phyloP scores from a whole-genome alignment of 2,797 vertebrate species.

The Enteromius argenteus region DNA sequence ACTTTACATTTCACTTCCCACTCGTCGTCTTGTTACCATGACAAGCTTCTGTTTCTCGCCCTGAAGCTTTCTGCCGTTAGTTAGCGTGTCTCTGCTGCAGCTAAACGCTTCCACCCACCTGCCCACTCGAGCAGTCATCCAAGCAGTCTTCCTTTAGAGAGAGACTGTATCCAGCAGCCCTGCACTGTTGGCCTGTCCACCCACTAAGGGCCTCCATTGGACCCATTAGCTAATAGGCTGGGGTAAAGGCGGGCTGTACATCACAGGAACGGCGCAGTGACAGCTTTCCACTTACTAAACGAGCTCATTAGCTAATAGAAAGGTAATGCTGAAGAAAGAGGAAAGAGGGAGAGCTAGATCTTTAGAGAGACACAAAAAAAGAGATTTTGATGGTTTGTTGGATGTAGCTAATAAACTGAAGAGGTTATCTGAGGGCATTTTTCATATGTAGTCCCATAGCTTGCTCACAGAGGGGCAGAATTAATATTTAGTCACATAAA shows the following conservation, averaged over 20 bases:
- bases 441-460: background rate
- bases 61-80: constrained; percentile 33
- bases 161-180: constrained; percentile 31
- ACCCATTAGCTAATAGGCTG: constrained; percentile 60
- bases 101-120: constrained; percentile 57
- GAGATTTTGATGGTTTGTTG: constrained; percentile 14
- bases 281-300: constrained; percentile 69
- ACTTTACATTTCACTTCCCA: constrained; percentile 48
- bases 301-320: constrained; percentile 70
- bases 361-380: background rate
- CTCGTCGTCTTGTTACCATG: constrained; percentile 45
- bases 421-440: background rate
- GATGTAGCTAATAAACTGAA: background rate
- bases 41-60: constrained; percentile 48
- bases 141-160: background rate
- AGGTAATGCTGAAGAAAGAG: constrained; percentile 62
- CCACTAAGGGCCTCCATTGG: constrained; percentile 62
- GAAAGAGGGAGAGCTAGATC: background rate
- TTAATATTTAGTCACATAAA: background rate
- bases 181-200: constrained; percentile 64
- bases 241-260: constrained; percentile 23
- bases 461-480: background rate
- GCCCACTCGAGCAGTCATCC: background rate
- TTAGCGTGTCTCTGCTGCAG: constrained; percentile 27
- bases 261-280: constrained; percentile 20